Base-by-base conservation (phyloP, 2,113 vertebrate species). In the Triplophysa rosa region DNA sequence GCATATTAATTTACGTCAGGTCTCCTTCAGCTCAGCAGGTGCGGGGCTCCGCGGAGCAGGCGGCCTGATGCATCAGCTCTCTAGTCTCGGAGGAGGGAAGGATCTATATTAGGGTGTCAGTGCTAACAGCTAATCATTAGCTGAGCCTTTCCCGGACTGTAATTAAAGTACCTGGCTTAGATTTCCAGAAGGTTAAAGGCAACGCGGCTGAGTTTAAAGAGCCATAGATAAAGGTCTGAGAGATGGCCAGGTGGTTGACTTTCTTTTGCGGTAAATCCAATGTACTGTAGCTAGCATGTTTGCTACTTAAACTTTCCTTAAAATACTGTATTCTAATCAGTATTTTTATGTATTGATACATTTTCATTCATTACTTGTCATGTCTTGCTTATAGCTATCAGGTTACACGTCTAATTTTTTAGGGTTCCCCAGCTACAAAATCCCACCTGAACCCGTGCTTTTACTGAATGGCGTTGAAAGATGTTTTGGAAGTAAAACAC, bases 91-190 rank as follows among this genome's bases (percentile, higher is more conserved):
- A 73, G 69, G 85, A 58, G 68, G 82, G 80, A 70, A 82, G 81
- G 82, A 86, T 88, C 85, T 79, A 79, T 88, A 82, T 84, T 66
- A 42, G 24, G 80, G 77, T 87, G 90, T 84, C 89, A 88, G 70
- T 66, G 67, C 84, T 83, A 89, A 87, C 88, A 85, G 82, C 71
- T 89, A 90, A 90, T 91, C 89, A 89, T 91, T 89, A 85, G 62
- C 68, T 14, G 77, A 83, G 84, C 86, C 85, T 84, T 84, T 85
- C 78, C 68, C 69, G 77, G 19, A 16, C 77, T 81, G 76, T 87
- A 88, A 91, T 89, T 90, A 88, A 89, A 81, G 88, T 82, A 83
- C 80, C 64, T 42, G 79, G 82, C 84, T 92, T 89, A 24, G 89
- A 89, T 90, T 88, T 89, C 70, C 62, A 69, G 74, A 78, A 84